Evolutionary conservation across 2,797 vertebrate species (phyloP).

Genomic region (Diglossa cyanea): DNA sequence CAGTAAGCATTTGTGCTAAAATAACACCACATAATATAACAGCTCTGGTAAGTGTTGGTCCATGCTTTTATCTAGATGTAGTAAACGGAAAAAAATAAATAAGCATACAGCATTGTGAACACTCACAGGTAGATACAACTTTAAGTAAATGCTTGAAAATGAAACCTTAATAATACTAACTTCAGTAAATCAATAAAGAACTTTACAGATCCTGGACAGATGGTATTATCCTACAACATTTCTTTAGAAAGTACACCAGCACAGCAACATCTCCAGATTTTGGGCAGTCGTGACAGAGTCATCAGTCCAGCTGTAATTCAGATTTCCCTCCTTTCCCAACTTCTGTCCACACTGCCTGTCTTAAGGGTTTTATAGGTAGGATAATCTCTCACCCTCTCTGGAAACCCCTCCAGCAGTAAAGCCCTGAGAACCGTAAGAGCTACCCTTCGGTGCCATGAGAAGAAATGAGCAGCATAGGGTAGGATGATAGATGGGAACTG

Average conservation of each 20-base stretch:
- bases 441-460: neutral
- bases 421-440: neutral
- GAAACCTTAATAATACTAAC: neutral
- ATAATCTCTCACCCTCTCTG: neutral
- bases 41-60: neutral
- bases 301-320: neutral
- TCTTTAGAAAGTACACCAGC: neutral
- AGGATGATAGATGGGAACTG: neutral
- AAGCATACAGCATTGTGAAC: neutral
- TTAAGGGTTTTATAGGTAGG: neutral
- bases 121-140: neutral
- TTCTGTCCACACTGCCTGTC: neutral
- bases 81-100: neutral
- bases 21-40: neutral
- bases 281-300: neutral
- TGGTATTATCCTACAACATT: neutral
- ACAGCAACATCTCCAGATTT: neutral
- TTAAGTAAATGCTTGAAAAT: neutral
- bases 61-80: neutral
- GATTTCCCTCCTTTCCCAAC: neutral
- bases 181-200: neutral
- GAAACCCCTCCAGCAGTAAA: neutral
- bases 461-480: neutral
- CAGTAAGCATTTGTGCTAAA: neutral
- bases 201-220: neutral